Base-by-base conservation (phyloP, 2,797 vertebrate genomes). In the Artibeus lituratus region DNA sequence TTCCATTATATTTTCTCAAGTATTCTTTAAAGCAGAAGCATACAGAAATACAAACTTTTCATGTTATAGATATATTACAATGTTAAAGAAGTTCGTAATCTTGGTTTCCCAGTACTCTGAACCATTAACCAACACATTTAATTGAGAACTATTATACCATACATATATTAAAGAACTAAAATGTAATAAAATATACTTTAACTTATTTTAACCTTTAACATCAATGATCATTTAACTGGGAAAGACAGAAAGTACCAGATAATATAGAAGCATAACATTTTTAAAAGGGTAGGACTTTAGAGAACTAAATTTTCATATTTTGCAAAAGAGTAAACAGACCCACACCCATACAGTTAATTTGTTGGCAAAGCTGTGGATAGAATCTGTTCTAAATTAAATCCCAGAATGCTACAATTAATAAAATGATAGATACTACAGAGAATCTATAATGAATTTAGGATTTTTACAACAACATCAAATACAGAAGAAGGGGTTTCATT, bases 161-260 rank as follows among this genome's bases (percentile, higher is more conserved):
- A 70, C 11, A 67, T 39, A 59, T 73, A 53, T 69, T 51, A 83
- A 53, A 87, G 44, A 96, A 92, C 21, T 91, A 89, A 67, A 92
- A 69, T 84, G 65, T 22, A 90, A 51, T 76, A 91, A 86, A 94
- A 84, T 37, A 62, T 77, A 87, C 37, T 95, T 94, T 84, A 94
- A 91, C 74, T 39, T 72, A 84, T 88, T 94, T 55, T 29, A n/a
- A 97, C 81, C n/a, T 94, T 69, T 83, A 96, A 95, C 65, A 95
- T 83, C 35, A 94, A 22, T 70, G 11, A 92, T 86, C 55, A 96
- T 80, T 95, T 92, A 92, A 65, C 19, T 95, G 19, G 35, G 24
- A 92, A 96, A 51, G 67, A 92, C 8, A 59, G n/a, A 86, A 74
- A 89, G 37, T 53, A 85, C 47, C 37, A 92, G 0, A 2, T 92